Base-by-base conservation (phyloP, 1,140 invertebrate species). In the Holotrichia oblita region DNA sequence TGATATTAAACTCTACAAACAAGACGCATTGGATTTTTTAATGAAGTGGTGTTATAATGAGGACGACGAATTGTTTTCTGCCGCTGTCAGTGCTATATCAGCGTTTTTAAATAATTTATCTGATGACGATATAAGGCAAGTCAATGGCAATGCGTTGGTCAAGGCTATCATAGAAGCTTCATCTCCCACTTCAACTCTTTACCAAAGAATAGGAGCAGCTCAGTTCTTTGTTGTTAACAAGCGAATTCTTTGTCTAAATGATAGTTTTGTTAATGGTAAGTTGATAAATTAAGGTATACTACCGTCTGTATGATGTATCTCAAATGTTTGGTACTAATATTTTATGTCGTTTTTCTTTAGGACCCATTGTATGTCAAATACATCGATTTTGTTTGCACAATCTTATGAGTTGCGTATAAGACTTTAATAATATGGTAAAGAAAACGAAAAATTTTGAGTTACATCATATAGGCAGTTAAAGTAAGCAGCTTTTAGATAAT, bases 151-250 rank as follows among this genome's bases (percentile, higher is more conserved):
- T 27, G 22, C 48, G n/a, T 73, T 48, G 7, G 17, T 73, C 0
- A 73, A 73, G 20, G 7, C 20, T 0, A 22, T 73, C n/a, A 40
- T n/a, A 55, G 41, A 78, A 40, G 75, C 9, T 3, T 73, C 41
- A 17, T 78, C 69, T 2, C 22, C 40, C 14, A 12, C 20, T 24
- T 24, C 17, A n/a, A 24, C 34, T 73, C 6, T 9, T 24, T 40
- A 78, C 40, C 14, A 72, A 78, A 69, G 24, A 44, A 41, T 69
- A 42, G 20, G 61, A 2, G 61, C 17, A 22, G 61, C 40, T 6
- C 27, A 69, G 22, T 77, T 77, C 55, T 40, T 77, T 0, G 76
- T 77, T 22, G 59, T 17, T n/a, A 77, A 77, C 17, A 55, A 27
- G 6, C 34, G 76, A 14, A n/a, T 77, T 22, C 20, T 77, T 40